These are phyloP conservation scores for Drosophila mercatorum DNA, from an alignment of 2,888 invertebrate species.

Conservation along the genomic window DNA sequence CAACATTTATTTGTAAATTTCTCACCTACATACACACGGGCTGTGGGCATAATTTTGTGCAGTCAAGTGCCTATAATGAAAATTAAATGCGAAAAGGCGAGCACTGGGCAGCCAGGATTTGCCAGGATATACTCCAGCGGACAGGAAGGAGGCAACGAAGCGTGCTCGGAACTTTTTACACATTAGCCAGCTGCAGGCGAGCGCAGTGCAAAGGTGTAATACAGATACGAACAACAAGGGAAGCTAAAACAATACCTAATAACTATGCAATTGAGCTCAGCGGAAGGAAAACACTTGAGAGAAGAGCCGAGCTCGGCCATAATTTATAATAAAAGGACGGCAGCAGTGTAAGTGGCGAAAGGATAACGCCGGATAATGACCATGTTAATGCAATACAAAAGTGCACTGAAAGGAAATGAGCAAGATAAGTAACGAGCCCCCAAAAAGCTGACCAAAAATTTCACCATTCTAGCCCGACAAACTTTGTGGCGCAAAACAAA, in stretches of 20 bases:
- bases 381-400: conserved; percentile 79
- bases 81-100: conserved; percentile 63
- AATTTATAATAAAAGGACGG: conserved; percentile 47
- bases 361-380: conserved; percentile 70
- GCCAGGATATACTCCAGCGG: conserved; percentile 42
- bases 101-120: conserved; percentile 12
- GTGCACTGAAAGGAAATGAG: conserved; percentile 79
- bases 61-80: conserved; percentile 74
- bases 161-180: conserved; percentile 68
- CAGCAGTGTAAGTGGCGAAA: conserved; percentile 36
- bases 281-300: conserved; percentile 58
- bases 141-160: conserved; percentile 57
- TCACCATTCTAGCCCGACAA: conserved; percentile 27
- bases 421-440: conserved; percentile 71
- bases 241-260: conserved; percentile 50
- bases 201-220: conserved; percentile 60
- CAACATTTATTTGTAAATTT: conserved; percentile 46
- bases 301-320: conserved; percentile 26
- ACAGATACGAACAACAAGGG: conserved; percentile 25
- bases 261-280: conserved; percentile 69
- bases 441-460: conserved; percentile 49
- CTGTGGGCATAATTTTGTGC: conserved; percentile 52
- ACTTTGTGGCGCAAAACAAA: conserved; percentile 55
- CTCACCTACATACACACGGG: background rate
- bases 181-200: conserved; percentile 60